Conservation (phyloP, 2,888 invertebrate genomes). For the Linnaemya vulpina region DNA sequence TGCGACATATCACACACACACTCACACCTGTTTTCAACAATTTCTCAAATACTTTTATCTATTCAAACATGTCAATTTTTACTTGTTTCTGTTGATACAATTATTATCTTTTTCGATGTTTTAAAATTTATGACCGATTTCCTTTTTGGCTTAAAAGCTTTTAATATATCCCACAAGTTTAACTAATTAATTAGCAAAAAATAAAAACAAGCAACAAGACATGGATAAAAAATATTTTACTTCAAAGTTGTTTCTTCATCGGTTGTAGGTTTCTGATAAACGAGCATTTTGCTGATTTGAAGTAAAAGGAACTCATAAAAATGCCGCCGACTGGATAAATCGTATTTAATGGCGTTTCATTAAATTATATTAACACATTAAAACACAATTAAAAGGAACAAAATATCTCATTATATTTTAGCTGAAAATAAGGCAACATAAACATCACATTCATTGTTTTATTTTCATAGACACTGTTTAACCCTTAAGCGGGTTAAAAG, state of each 20-base stretch:
- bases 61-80: neutral
- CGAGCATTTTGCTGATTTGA: neutral
- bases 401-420: conserved; percentile 24
- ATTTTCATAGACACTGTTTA: neutral
- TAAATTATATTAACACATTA: conserved; percentile 64
- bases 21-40: conserved; percentile 2
- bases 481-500: neutral
- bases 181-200: conserved; percentile 57
- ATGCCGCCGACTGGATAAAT: conserved; percentile 41
- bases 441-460: neutral
- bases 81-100: conserved; percentile 10
- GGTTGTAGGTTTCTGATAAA: neutral
- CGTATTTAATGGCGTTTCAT: conserved; percentile 37
- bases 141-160: conserved; percentile 56
- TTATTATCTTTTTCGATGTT: neutral
- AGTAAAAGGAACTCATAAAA: conserved; percentile 28
- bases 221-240: conserved; percentile 27
- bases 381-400: conserved; percentile 56
- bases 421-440: conserved; percentile 23
- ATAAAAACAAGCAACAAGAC: too few species aligned
- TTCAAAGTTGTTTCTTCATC: conserved; percentile 2
- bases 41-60: neutral
- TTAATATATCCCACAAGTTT: conserved; percentile 42
- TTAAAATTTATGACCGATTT: conserved; percentile 43
- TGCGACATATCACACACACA: conserved; percentile 26